phyloP scores from a whole-genome alignment of 1,140 invertebrate genomes.

The Drosophila malerkotliana region DNA sequence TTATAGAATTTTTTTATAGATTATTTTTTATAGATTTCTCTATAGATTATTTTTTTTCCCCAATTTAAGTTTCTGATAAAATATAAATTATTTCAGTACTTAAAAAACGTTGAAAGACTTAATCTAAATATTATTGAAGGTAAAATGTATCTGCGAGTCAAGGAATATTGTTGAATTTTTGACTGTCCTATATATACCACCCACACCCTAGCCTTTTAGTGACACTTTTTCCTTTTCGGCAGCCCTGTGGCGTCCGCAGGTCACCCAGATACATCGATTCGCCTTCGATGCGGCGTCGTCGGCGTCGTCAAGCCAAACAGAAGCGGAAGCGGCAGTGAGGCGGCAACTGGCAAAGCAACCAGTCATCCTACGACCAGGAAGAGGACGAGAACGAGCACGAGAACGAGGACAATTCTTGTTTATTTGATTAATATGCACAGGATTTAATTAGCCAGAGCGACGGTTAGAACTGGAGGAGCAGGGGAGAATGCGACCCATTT shows the following conservation, averaged over 20 bases:
- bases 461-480: neutral
- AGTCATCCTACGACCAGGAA: conserved; percentile 51
- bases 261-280: conserved; percentile 44
- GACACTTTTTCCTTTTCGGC: neutral
- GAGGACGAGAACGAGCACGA: conserved; percentile 22
- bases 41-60: no score
- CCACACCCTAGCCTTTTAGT: neutral
- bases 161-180: no score
- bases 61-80: no score
- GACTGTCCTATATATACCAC: no score
- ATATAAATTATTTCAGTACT: no score
- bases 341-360: conserved; percentile 68
- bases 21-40: no score
- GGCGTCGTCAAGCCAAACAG: conserved; percentile 73
- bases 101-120: no score
- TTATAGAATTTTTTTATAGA: no score
- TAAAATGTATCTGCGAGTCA: no score
- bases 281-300: conserved; percentile 30
- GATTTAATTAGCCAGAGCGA: conserved; percentile 48
- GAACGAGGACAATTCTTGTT: conserved; percentile 25
- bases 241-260: conserved; percentile 42
- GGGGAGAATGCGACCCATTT: conserved; percentile 65
- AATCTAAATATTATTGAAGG: no score
- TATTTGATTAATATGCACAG: conserved; percentile 41
- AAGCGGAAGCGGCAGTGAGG: conserved; percentile 53